Percentiles rank a stretch among this genome's conserved stretches.
phyloP scores from a whole-genome alignment of 2,888 invertebrate species.

The Meteorus colon region DNA sequence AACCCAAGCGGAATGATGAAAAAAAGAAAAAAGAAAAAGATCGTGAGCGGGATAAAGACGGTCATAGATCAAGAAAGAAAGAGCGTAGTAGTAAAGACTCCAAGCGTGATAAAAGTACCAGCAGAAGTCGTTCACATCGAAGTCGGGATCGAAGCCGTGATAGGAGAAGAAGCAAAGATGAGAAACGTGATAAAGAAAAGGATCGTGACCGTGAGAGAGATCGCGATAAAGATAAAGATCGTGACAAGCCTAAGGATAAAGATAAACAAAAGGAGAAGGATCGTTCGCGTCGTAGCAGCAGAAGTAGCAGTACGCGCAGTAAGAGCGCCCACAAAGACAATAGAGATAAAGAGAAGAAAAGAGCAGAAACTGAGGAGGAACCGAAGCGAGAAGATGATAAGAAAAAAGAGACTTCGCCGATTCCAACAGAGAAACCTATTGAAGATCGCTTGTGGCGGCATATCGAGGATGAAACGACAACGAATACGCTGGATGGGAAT shows the following conservation, averaged over 20 bases:
- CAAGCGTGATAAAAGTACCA: conserved; percentile 55
- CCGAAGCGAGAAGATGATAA: conserved; percentile 45
- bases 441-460: conserved; percentile 76
- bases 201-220: conserved; percentile 57
- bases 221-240: conserved; percentile 61
- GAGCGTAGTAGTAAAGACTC: conserved; percentile 51
- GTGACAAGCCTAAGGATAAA: conserved; percentile 57
- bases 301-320: conserved; percentile 46
- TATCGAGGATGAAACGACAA: conserved; percentile 71
- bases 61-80: conserved; percentile 53
- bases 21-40: conserved; percentile 60
- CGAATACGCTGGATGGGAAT: conserved; percentile 67
- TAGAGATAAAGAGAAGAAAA: conserved; percentile 59
- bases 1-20: conserved; percentile 55
- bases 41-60: conserved; percentile 63
- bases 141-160: conserved; percentile 62
- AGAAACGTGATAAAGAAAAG: conserved; percentile 53
- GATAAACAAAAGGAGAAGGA: conserved; percentile 61
- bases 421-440: conserved; percentile 66
- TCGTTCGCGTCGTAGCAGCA: conserved; percentile 54
- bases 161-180: conserved; percentile 63
- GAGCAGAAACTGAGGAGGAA: conserved; percentile 57
- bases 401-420: conserved; percentile 52
- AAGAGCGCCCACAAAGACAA: conserved; percentile 53
- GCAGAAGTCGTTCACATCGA: conserved; percentile 58